Evolutionary conservation across 2,888 invertebrate genomes (phyloP).

Genomic region (Notocelia uddmanniana): DNA sequence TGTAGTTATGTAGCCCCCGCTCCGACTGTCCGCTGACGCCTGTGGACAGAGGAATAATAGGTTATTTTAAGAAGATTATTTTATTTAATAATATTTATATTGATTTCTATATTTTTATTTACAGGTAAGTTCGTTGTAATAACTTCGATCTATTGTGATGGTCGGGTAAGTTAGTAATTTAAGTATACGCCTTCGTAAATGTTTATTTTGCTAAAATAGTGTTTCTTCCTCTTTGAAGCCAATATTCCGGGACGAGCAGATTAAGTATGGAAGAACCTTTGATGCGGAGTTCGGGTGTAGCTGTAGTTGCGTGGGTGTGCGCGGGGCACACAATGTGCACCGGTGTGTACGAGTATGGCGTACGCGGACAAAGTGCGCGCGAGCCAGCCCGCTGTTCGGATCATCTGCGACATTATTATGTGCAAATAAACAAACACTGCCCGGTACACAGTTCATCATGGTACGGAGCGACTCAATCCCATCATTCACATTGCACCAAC

Average conservation of each 20-base stretch:
- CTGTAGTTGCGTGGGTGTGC: neutral
- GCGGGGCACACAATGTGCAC: slow-evolving; percentile 11
- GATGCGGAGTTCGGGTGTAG: slow-evolving; percentile 11
- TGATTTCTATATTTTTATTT: slow-evolving; percentile 63
- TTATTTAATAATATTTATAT: slow-evolving; percentile 64
- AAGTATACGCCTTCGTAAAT: neutral
- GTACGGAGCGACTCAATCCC: neutral
- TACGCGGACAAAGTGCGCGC: neutral
- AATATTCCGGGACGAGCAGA: neutral
- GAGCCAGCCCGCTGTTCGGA: slow-evolving; percentile 1
- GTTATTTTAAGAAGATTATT: slow-evolving; percentile 57
- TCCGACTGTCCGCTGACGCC: too few relatives aligned
- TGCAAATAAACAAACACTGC: slow-evolving; percentile 25
- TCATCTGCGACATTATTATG: slow-evolving; percentile 35
- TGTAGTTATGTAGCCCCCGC: too few relatives aligned
- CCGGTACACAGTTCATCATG: neutral
- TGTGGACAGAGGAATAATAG: too few relatives aligned
- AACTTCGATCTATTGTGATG: slow-evolving; percentile 57
- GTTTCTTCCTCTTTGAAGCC: neutral
- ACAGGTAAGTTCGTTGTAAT: slow-evolving; percentile 75
- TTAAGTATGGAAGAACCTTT: slow-evolving; percentile 12
- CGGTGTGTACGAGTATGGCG: slow-evolving; percentile 7
- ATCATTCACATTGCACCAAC: neutral
- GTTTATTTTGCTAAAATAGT: neutral
- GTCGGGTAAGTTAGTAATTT: slow-evolving; percentile 34